Conservation (phyloP, 2,888 invertebrate genomes). For the Oscheius onirici region DNA sequence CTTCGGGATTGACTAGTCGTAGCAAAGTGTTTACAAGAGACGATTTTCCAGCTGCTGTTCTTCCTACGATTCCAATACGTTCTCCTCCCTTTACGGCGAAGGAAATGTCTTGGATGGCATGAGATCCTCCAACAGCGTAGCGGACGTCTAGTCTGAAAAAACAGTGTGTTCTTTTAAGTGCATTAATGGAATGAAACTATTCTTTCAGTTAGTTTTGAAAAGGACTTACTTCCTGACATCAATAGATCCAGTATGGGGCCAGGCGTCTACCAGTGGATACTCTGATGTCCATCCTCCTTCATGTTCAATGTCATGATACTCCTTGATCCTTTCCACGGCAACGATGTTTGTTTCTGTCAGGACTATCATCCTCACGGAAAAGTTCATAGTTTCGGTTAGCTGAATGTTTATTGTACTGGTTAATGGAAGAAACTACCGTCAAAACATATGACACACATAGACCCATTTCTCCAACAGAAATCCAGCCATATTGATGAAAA, state of each 20-base stretch:
- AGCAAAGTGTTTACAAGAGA: slow-evolving; percentile 61
- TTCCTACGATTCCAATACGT: slow-evolving; percentile 76
- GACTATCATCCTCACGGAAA: slow-evolving; percentile 93
- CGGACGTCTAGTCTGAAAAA: slow-evolving; percentile 47
- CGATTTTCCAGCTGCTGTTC: slow-evolving; percentile 67
- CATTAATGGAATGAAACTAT: too few relatives aligned
- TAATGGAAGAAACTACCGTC: slow-evolving; percentile 18
- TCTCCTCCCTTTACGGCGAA: slow-evolving; percentile 78
- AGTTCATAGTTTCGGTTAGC: slow-evolving; percentile 93
- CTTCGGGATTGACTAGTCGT: slow-evolving; percentile 57
- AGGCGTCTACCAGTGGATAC: slow-evolving; percentile 30
- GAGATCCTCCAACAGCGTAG: slow-evolving; percentile 23
- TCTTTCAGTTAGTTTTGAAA: not conserved
- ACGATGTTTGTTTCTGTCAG: slow-evolving; percentile 97
- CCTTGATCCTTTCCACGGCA: slow-evolving; percentile 93
- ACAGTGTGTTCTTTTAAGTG: too few relatives aligned
- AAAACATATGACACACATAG: slow-evolving; percentile 74
- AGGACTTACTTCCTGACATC: slow-evolving; percentile 38
- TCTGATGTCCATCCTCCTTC: slow-evolving; percentile 45
- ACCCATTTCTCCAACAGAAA: slow-evolving; percentile 75
- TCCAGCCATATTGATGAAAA: slow-evolving; percentile 66
- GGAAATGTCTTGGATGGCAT: slow-evolving; percentile 82
- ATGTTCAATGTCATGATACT: slow-evolving; percentile 80
- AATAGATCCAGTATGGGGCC: slow-evolving; percentile 46
- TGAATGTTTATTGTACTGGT: slow-evolving; percentile 73